A percentile compares a stretch with the other conserved stretches of the same genome.
phyloP scores from a whole-genome alignment of 2,888 invertebrate genomes.

The Drosophila mulleri region DNA sequence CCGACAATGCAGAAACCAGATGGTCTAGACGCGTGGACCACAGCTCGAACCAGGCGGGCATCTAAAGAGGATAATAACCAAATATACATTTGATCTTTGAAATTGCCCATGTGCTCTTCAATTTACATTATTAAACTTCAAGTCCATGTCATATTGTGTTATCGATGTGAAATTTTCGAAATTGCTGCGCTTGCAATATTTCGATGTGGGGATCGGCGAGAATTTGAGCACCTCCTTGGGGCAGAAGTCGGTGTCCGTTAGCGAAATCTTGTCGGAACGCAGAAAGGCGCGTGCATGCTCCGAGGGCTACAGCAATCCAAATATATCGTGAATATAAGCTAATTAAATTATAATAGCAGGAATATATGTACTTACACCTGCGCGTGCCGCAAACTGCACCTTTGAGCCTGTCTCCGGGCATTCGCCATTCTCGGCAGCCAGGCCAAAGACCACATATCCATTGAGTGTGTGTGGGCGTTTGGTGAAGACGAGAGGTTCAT shows the following conservation, averaged over 20 bases:
- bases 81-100: background rate
- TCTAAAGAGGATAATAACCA: constrained; percentile 60
- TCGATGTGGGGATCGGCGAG: constrained; percentile 84
- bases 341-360: background rate
- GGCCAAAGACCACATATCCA: constrained; percentile 82
- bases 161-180: constrained; percentile 84
- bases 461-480: constrained; percentile 83
- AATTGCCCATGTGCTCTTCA: background rate
- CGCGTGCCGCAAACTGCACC: constrained; percentile 79
- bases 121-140: constrained; percentile 83
- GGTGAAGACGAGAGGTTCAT: constrained; percentile 84
- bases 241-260: constrained; percentile 83
- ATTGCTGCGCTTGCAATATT: constrained; percentile 84
- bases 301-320: constrained; percentile 72
- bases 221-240: constrained; percentile 85
- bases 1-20: constrained; percentile 83
- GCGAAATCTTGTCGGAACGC: constrained; percentile 79
- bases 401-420: constrained; percentile 81
- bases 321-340: background rate
- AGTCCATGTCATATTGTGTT: constrained; percentile 82
- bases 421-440: constrained; percentile 67
- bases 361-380: constrained; percentile 79
- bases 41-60: constrained; percentile 84
- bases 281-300: constrained; percentile 83
- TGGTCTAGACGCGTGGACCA: constrained; percentile 84